Evolutionary conservation across 2,888 invertebrate genomes (phyloP), one percentile per base, ranked within the genome.

Genomic region (Drosophila mimica): DNA sequence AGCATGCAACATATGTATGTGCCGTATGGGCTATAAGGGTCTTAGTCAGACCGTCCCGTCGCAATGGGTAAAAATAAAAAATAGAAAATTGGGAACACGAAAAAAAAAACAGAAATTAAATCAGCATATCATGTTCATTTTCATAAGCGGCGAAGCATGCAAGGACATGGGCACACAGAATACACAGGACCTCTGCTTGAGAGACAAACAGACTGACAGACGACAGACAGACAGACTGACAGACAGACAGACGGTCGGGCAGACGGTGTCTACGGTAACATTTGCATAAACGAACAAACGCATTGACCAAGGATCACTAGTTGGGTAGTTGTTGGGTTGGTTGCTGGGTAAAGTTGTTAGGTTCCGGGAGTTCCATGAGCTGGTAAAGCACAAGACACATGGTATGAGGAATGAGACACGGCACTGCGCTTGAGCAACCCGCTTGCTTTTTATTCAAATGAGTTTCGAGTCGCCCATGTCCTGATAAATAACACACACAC

Each of bases 101-200:
- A 46, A 52, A 25, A 51, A 30, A 59, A 62, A 61, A 70, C 38
- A 36, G 57, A 53, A 71, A 79, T 74, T 71, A 76, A 84, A 87
- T 87, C 85, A 82, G 76, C 85, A 84, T 84, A 90, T 88, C 89
- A 90, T 89, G 86, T 83, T 83, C 84, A 88, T 83, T 88, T 87
- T 79, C 79, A 76, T 78, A 83, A 76, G 81, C 90, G 82, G 70
- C 86, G 78, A 90, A 80, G 83, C 89, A 88, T 91, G 82, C 83
- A 83, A 81, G 75, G 74, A 78, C 72, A 59, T 67, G 52, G 63
- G 61, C 64, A 51, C 43, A 68, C 11, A 57, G 46, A 59, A 53
- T 38, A 63, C 40, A 57, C 54, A 66, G 65, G 62, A 75, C 58
- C 60, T 56, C 43, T 33, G 34, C 53, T 38, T 36, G 36, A 11